A percentile compares a stretch with the other conserved stretches of the same genome.
phyloP scores from a whole-genome alignment of 2,888 invertebrate genomes.

The Caenorhabditis doughertyi region DNA sequence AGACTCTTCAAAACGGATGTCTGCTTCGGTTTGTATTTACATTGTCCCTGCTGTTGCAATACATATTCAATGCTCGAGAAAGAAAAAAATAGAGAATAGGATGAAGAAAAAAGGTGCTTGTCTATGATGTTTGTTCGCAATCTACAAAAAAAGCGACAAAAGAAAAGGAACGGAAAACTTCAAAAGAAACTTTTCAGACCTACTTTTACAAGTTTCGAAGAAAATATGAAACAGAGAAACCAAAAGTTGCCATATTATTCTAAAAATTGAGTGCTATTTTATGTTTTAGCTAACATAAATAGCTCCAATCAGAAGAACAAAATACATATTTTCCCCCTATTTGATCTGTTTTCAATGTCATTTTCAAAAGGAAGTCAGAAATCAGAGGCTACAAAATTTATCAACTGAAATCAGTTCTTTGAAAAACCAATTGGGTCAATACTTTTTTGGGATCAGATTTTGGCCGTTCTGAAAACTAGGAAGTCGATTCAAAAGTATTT shows the following conservation, averaged over 20 bases:
- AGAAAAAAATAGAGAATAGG: not conserved
- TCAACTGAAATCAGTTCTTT: no score
- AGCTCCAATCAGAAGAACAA: not conserved
- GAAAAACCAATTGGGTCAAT: no score
- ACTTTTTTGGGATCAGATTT: no score
- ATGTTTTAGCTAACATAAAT: not conserved
- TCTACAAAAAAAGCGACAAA: slow-evolving; percentile 15
- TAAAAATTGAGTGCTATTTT: not conserved
- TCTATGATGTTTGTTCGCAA: slow-evolving; percentile 49
- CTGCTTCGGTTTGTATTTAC: slow-evolving; percentile 38
- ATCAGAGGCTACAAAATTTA: not conserved
- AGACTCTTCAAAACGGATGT: slow-evolving; percentile 39
- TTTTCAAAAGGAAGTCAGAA: not conserved
- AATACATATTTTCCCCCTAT: not conserved
- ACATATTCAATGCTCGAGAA: slow-evolving; percentile 53
- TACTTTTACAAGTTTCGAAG: no score
- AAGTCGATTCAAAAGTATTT: not conserved
- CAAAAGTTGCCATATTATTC: not conserved
- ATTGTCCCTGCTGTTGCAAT: slow-evolving; percentile 47
- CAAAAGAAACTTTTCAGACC: not conserved
- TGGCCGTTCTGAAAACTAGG: no score
- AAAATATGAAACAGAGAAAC: not conserved
- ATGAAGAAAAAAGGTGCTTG: slow-evolving; percentile 1
- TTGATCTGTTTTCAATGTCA: not conserved
- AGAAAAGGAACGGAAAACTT: slow-evolving; percentile 1